Conservation (phyloP, 2,113 vertebrate genomes). For the Xenus cinereus region DNA sequence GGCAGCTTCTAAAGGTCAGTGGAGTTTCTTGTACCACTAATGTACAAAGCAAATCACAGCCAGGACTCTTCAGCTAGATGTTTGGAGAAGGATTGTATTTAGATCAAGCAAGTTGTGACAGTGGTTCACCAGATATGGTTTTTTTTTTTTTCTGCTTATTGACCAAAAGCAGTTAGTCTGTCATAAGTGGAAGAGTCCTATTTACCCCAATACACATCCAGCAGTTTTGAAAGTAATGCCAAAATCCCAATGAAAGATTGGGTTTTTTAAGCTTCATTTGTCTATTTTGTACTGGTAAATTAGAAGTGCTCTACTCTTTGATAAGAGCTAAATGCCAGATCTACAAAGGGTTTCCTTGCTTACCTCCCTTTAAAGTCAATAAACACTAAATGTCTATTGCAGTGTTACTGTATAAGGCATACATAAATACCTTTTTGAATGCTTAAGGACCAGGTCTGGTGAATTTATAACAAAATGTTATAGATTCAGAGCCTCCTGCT, state of each 20-base stretch:
- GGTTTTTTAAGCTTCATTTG: background rate
- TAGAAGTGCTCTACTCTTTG: background rate
- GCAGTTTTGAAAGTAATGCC: background rate
- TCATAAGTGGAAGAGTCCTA: background rate
- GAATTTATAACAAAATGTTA: background rate
- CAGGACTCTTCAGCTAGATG: background rate
- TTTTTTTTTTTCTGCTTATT: background rate
- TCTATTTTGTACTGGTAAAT: background rate
- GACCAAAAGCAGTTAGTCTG: background rate
- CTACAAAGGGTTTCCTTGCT: background rate
- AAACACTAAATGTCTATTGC: background rate
- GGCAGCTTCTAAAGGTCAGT: background rate
- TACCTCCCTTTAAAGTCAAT: background rate
- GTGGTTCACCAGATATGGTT: background rate
- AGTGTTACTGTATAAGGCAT: background rate
- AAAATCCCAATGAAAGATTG: background rate
- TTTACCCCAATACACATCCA: background rate
- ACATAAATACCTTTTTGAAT: background rate
- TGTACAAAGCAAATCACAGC: background rate
- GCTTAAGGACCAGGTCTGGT: background rate
- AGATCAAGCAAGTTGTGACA: background rate
- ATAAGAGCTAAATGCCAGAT: background rate
- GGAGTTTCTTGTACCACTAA: background rate
- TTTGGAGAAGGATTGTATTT: background rate
- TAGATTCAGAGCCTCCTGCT: background rate